These are phyloP conservation scores for Heteromurus nitidus DNA, from an alignment of 2,888 invertebrate genomes.

Conservation along the genomic window DNA sequence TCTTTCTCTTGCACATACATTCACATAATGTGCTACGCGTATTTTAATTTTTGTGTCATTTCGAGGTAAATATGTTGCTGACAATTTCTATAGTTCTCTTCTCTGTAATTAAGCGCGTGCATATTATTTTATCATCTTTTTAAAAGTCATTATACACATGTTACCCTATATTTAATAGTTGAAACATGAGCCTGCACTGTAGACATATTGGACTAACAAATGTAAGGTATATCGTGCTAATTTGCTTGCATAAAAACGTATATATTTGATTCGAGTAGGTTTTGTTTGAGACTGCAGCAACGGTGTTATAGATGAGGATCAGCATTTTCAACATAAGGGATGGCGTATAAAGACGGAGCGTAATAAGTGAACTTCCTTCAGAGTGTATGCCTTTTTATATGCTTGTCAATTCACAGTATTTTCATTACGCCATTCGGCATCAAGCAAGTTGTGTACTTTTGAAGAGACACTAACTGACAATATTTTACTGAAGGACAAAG, in stretches of 20 bases:
- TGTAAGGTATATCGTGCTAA: constrained; percentile 3
- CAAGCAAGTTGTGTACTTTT: constrained; percentile 4
- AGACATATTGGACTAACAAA: constrained; percentile 9
- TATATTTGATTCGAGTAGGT: too few relatives aligned
- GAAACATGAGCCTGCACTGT: constrained; percentile 2
- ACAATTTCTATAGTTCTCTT: constrained; percentile 14
- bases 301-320: not conserved
- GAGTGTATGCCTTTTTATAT: too few relatives aligned
- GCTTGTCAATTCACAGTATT: not conserved
- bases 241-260: too few relatives aligned
- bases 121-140: constrained; percentile 39
- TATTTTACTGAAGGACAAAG: constrained; percentile 19
- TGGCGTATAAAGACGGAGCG: not conserved
- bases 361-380: not conserved
- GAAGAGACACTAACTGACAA: constrained; percentile 30
- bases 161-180: constrained; percentile 25
- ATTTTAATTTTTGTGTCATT: constrained; percentile 3
- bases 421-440: not conserved
- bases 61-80: not conserved
- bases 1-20: not conserved
- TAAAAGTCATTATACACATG: constrained; percentile 48
- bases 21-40: not conserved
- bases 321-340: not conserved
- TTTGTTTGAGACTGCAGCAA: not conserved
- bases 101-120: constrained; percentile 5